Base-by-base conservation (phyloP, 2,113 vertebrate species). In the Amazona guildingii region DNA sequence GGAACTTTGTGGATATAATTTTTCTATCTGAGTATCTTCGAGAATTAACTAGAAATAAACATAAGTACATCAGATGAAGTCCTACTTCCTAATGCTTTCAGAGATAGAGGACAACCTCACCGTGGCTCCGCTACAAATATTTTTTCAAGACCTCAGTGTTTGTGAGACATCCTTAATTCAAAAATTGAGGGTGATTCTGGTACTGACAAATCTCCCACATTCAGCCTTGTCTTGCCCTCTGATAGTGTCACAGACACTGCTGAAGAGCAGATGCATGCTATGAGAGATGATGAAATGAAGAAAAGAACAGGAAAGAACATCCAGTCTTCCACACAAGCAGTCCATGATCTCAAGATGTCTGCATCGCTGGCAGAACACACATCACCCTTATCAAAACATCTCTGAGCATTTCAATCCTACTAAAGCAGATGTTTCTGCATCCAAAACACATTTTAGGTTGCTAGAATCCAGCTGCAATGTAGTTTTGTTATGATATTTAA, bases 401-500 rank as follows among this genome's bases (percentile, higher is more conserved):
- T 52, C 52, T 21, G 43, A 92, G 76, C 23, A 46, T 66, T 92
- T 94, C 55, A 86, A 55, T 59, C 51, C 70, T 24, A 67, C 29
- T 24, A 27, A 86, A 16, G 43, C 51, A 94, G 55, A 88, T 48
- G 10, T 51, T 91, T 79, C 74, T 91, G 89, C 57, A 91, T 83
- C 83, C 39, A 87, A 92, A 63, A 49, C 39, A 67, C 52, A 95
- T 79, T 85, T 91, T 61, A 92, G 24, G 57, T 92, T 84, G 48
- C 33, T 72, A 75, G 62, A 94, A 92, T 79, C 81, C 86, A 96
- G 86, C 83, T 95, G 95, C 4, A 23, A 79, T 41, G 54, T 17
- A 79, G 33, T 62, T 78, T 86, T 83, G 44, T 87, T 87, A 69
- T 1, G 16, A 49, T 84, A 94, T 81, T 90, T 89, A 94, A 94